Base-by-base conservation (phyloP, 2,113 vertebrate species). In the Emydura subglobosa region DNA sequence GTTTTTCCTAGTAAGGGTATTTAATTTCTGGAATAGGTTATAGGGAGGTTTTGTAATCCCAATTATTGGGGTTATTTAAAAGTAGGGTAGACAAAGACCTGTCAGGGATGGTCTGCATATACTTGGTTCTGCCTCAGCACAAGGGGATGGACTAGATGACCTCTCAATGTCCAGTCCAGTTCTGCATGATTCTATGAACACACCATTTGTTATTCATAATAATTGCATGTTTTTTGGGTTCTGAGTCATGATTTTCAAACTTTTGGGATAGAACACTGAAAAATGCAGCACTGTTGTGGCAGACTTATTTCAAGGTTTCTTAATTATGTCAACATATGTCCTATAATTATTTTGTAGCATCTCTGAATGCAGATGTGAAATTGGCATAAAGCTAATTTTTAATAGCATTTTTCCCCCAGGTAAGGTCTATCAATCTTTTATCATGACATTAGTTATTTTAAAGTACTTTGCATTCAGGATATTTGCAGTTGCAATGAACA, bases 401-500 rank as follows among this genome's bases (percentile, higher is more conserved):
- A 92, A 98, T 98, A 98, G 95, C 94, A 96, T 90, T 97, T 98
- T 97, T 97, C 98, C 98, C 97, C 95, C 97, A 95, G 97, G 95
- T 97, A 96, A 79, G 86, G 97, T 97, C 96, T 98, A 98, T 99
- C 98, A 98, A 98, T 98, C 98, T 98, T 98, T 98, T 98, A 96
- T 82, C 89, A 57, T 98, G 98, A 97, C 96, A 97, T 96, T 98
- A 97, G 97, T 97, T 98, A 98, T 98, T 98, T 98, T 97, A 97
- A 98, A 97, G 97, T 97, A 96, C 96, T 98, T 98, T 98, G 91
- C 98, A 98, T 98, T 98, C 98, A 95, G 96, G 94, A 94, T 98
- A 98, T 98, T 98, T 98, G 98, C 98, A 98, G 97, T 98, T 98
- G 98, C 98, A 98, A 98, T 89, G 97, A 98, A 98, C 97, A 97